Evolutionary conservation across 2,113 vertebrate species (phyloP).

Genomic region (Lepus americanus): DNA sequence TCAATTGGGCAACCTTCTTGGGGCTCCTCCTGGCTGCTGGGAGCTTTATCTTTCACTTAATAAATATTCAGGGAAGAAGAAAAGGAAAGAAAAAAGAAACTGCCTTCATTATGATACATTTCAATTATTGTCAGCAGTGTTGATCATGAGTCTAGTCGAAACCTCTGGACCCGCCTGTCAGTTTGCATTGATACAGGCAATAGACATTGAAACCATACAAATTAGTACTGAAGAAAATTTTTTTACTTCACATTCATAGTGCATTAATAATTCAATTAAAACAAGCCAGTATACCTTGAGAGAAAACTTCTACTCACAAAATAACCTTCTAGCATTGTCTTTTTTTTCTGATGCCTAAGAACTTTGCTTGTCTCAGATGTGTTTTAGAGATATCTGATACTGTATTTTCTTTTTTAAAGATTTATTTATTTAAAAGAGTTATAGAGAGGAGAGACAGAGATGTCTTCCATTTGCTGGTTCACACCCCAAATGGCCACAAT

Average conservation of each 20-base stretch:
- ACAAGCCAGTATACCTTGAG: neutral
- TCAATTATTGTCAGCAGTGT: neutral
- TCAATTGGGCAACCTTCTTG: neutral
- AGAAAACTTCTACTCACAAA: neutral
- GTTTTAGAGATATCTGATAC: neutral
- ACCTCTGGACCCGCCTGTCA: neutral
- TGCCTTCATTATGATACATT: neutral
- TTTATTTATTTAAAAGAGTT: too few relatives aligned
- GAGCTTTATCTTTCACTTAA: neutral
- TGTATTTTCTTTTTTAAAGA: neutral
- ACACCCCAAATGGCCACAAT: too few relatives aligned
- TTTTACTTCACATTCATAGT: constrained; percentile 8
- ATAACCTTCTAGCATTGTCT: neutral
- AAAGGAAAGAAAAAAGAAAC: too few relatives aligned
- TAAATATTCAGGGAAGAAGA: too few relatives aligned
- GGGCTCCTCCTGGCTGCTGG: neutral
- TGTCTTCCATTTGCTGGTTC: too few relatives aligned
- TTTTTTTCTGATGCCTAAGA: neutral
- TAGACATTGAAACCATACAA: neutral
- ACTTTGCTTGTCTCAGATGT: neutral
- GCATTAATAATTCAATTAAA: neutral
- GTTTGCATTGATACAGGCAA: neutral
- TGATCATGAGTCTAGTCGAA: neutral
- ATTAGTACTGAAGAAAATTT: neutral
- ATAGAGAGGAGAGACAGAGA: too few relatives aligned